A percentile compares a stretch with the other conserved stretches of the same genome.
phyloP scores from a whole-genome alignment of 2,113 vertebrate genomes.

The Origma solitaria region DNA sequence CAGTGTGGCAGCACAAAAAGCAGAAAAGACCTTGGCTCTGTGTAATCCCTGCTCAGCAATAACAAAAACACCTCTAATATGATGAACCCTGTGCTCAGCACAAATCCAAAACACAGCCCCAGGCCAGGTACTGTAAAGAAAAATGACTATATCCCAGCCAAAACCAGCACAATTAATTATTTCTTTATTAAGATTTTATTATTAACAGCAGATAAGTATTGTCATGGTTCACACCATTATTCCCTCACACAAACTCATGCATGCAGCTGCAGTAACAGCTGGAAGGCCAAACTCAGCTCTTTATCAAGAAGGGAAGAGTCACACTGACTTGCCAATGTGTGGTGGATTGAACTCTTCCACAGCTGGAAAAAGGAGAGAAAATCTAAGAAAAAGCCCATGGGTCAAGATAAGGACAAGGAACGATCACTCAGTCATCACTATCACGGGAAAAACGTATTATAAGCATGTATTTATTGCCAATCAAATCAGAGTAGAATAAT shows the following conservation, averaged over 20 bases:
- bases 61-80: background rate
- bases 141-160: background rate
- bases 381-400: background rate
- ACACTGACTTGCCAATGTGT: background rate
- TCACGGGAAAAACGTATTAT: background rate
- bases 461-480: background rate
- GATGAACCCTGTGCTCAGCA: background rate
- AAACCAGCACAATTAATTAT: background rate
- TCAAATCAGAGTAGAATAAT: background rate
- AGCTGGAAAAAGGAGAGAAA: background rate
- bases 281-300: background rate
- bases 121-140: background rate
- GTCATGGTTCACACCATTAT: background rate
- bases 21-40: accelerated
- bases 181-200: background rate
- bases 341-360: background rate
- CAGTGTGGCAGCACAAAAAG: accelerated
- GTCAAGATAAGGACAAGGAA: background rate
- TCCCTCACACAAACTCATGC: background rate
- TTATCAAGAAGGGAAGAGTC: background rate
- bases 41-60: background rate
- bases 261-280: background rate
- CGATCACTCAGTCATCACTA: background rate
- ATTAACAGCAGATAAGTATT: background rate
- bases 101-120: background rate